These are phyloP conservation scores for Brachionus plicatilis DNA, from an alignment of 1,140 invertebrate genomes.

Conservation along the genomic window DNA sequence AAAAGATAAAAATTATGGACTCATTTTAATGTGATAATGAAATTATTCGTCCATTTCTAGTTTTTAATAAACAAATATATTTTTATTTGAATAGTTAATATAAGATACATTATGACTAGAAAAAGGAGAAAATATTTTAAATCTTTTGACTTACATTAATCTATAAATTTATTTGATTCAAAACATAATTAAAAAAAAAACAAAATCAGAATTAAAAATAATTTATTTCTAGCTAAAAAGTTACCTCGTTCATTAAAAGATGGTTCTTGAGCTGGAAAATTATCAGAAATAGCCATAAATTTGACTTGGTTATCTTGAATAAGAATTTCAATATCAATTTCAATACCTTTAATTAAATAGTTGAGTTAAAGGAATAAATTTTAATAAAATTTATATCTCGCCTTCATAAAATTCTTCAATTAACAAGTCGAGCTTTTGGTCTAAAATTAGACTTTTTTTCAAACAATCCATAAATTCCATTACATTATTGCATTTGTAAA, in stretches of 20 bases:
- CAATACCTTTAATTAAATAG: not conserved
- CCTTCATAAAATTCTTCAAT: conserved; percentile 25
- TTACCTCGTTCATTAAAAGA: conserved; percentile 7
- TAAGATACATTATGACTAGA: too few species aligned
- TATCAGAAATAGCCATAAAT: conserved; percentile 30
- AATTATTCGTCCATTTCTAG: too few species aligned
- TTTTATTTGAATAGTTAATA: too few species aligned
- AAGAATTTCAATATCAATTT: conserved; percentile 35
- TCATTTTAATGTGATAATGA: too few species aligned
- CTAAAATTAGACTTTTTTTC: not conserved
- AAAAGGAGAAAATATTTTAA: too few species aligned
- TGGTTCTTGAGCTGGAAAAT: conserved; percentile 19
- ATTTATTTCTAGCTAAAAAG: not conserved
- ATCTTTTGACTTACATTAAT: too few species aligned
- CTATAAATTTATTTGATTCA: too few species aligned
- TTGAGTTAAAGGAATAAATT: too few species aligned
- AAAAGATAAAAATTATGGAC: too few species aligned
- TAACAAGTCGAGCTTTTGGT: not conserved
- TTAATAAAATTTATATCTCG: not conserved
- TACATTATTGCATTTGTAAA: not conserved
- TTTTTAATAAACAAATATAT: too few species aligned
- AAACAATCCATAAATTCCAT: not conserved
- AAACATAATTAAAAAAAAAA: not conserved
- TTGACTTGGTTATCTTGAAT: not conserved
- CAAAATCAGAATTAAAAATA: not conserved